Base-by-base conservation (phyloP, 2,797 vertebrate species). In the Alcedo quadribrachys region DNA sequence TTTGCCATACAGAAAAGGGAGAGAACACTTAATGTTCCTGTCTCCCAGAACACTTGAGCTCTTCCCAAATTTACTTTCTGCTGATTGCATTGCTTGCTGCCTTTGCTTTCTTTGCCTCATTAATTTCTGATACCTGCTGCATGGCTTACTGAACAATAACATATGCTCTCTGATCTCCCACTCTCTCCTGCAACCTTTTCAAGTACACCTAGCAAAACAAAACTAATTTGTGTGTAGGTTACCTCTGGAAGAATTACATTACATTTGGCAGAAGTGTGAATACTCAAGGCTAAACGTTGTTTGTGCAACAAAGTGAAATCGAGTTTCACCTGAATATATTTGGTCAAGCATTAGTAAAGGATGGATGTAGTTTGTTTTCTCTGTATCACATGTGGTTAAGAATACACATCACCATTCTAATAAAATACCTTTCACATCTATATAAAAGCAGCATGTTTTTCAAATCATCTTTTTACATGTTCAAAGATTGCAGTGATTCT, bases 51-150 rank as follows among this genome's bases (percentile, higher is more conserved):
- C 58, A 69, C 69, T 75, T 5, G 0, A 78, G 35, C 25, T 76
- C 76, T 79, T 22, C 73, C 80, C 35, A 81, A 69, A 84, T 78
- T 87, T 69, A 60, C 43, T 32, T 84, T 78, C 45, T 4, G 1
- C 73, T 78, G 77, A 88, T 69, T 50, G 9, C 32, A 35, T n/a
- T 61, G 46, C 76, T 83, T 92, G 50, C 65, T 5, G 12, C 79
- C 77, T 84, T 93, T 45, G 9, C 75, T 84, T 93, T 77, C 69
- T 35, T 81, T 81, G 89, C 80, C 74, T 89, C 91, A 94, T 89
- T 95, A 91, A 93, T 88, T 92, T 90, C 81, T 83, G 58, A 15
- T 91, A 93, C 30, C 60, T 79, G 62, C 66, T 89, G 32, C 79
- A 81, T 30, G 66, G 66, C 25, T 94, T 89, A 87, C 69, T 76